These are phyloP conservation scores for Trimorus sp. DNA, from an alignment of 2,888 invertebrate genomes.

Conservation along the genomic window DNA sequence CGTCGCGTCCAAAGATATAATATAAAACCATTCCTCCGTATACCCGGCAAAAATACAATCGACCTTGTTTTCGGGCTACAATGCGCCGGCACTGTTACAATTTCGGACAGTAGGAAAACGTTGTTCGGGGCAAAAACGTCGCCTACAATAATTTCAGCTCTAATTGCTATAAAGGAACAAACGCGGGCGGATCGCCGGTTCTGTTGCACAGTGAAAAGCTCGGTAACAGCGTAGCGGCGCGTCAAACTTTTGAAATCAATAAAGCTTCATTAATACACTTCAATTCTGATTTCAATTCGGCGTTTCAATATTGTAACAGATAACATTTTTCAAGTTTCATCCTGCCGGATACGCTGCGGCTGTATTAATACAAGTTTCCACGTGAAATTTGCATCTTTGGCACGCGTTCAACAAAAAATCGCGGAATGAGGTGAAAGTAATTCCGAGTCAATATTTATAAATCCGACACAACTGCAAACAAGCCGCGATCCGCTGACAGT, in stretches of 20 bases:
- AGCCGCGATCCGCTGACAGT: constrained; percentile 8
- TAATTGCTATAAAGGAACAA: too few species aligned
- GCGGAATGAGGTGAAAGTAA: constrained; percentile 35
- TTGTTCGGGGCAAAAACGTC: too few species aligned
- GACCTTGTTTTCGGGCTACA: too few species aligned
- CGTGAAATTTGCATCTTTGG: constrained; percentile 38
- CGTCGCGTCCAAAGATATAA: too few species aligned
- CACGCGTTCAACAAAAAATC: constrained; percentile 24
- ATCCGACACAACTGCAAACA: constrained; percentile 8
- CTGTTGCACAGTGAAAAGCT: too few species aligned
- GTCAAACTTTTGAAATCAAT: neutral
- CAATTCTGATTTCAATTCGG: constrained; percentile 8
- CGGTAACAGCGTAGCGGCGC: too few species aligned
- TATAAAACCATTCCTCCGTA: too few species aligned
- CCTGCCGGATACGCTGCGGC: neutral
- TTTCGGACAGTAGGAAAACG: too few species aligned
- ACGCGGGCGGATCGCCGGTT: too few species aligned
- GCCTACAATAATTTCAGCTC: too few species aligned
- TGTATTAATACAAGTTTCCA: constrained; percentile 25
- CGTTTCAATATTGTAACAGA: constrained; percentile 5
- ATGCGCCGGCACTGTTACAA: too few species aligned
- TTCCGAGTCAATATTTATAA: constrained; percentile 41
- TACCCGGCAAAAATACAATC: too few species aligned
- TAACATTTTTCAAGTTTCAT: constrained; percentile 18
- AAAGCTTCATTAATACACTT: constrained; percentile 11